A percentile compares a stretch with the other conserved stretches of the same genome.
Evolutionary conservation across 2,888 invertebrate species (phyloP).

Genomic region (Limnephilus lunatus): DNA sequence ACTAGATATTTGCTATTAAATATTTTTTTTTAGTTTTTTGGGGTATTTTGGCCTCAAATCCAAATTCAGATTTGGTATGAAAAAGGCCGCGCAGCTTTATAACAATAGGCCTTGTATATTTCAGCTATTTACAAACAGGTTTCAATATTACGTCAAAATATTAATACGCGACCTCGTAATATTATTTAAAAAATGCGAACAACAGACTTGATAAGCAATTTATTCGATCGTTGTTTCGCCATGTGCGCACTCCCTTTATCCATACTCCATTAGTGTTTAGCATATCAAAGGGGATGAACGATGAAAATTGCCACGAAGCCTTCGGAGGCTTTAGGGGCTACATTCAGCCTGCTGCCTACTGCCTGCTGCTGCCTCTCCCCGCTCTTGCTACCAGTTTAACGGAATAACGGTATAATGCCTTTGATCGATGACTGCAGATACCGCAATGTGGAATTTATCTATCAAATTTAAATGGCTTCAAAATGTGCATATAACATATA

Average conservation of each 20-base stretch:
- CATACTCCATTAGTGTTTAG: slow-evolving; percentile 32
- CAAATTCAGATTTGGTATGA: no score
- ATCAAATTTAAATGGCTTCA: not conserved
- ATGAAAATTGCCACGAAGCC: slow-evolving; percentile 24
- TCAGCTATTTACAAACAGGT: not conserved
- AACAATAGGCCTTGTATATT: no score
- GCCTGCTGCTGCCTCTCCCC: not conserved
- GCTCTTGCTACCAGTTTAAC: not conserved
- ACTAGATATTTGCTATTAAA: no score
- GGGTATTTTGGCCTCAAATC: no score
- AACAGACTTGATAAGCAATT: not conserved
- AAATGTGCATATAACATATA: not conserved
- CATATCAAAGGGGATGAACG: slow-evolving; percentile 32
- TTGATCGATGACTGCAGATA: not conserved
- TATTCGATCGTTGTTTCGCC: not conserved
- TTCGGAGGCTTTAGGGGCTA: slow-evolving; percentile 15
- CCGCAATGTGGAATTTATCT: not conserved
- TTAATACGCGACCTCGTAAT: not conserved
- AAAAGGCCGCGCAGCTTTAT: no score
- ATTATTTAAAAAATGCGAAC: not conserved
- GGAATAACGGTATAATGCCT: not conserved
- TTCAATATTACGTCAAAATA: not conserved
- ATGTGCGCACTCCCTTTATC: not conserved
- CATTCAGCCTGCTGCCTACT: not conserved
- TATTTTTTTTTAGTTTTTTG: no score